Evolutionary conservation across 30 jellyfish, hydroid and myxozoan genomes (phyloP), one percentile per base, ranked within the genome.

Genomic region (Aurelia aurita complex sp. Pacific): DNA sequence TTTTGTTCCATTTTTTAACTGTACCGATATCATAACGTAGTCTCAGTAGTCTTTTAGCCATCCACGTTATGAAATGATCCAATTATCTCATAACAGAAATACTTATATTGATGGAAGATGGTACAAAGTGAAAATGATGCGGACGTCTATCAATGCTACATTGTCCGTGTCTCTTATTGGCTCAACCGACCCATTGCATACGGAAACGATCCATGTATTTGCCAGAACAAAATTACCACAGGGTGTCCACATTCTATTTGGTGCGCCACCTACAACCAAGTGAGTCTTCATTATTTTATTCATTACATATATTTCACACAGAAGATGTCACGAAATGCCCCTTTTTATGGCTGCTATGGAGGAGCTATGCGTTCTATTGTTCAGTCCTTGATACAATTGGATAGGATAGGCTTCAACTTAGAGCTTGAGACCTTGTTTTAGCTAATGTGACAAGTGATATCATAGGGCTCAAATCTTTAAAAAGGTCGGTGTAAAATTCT

Each of bases 141-240:
- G 99, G n/a, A 88, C 96, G 5, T 29, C 90, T 7, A 86, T 86
- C 74, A 95, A 95, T 76, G 99, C 99, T n/a, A 83, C 98, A 4
- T 73, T 95, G 10, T 40, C 89, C 35, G 99, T 83, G 17, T 63
- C 84, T 17, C 79, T 89, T 68, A 75, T 88, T 34, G 97, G 96
- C 34, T 78, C 98, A 8, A 69, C 95, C 36, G 43, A 73, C 43
- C 79, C 91, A 10, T 79, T 80, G 10, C 90, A 82, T 67, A 57
- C 96, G 4, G 98, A 95, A 70, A 79, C 91, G 12, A 86, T 70
- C 8, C 75, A 88, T 2, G 90, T 82, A 6, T 90, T 34, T 82
- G 90, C 96, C 15, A 67, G 64, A 51, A 90, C 96, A 2, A 59
- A 64, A 29, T 32, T 95, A 13, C 97, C 97, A 19, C 77, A 73